Conservation (phyloP, 2,888 invertebrate genomes). For the Pseudolycoriella hygida region DNA sequence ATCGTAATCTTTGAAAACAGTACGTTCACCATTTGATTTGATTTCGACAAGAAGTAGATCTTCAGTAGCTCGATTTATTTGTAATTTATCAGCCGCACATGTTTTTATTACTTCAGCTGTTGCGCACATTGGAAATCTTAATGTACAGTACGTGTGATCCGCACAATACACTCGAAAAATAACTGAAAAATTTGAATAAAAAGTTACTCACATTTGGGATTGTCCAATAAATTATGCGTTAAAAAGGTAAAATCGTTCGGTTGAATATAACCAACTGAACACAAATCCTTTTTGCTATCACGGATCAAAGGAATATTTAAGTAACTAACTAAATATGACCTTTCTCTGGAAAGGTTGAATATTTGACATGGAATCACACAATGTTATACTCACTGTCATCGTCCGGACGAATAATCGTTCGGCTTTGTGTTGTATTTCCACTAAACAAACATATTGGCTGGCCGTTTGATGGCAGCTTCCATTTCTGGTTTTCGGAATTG, state of each 20-base stretch:
- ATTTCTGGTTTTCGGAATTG: slow-evolving; percentile 40
- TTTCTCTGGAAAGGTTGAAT: too few relatives aligned
- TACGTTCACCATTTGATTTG: slow-evolving; percentile 53
- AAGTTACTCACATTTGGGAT: too few relatives aligned
- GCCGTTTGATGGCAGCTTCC: slow-evolving; percentile 51
- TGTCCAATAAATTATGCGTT: too few relatives aligned
- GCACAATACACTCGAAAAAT: slow-evolving; percentile 65
- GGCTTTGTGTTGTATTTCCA: slow-evolving; percentile 33
- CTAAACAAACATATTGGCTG: slow-evolving; percentile 49
- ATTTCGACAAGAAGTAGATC: slow-evolving; percentile 57
- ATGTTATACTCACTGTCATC: slow-evolving; percentile 40
- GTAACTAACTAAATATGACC: too few relatives aligned
- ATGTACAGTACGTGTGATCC: slow-evolving; percentile 64
- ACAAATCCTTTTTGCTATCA: too few relatives aligned
- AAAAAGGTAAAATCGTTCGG: too few relatives aligned
- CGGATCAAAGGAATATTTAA: too few relatives aligned
- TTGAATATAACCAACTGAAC: too few relatives aligned
- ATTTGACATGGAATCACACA: too few relatives aligned
- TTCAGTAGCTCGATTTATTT: slow-evolving; percentile 41
- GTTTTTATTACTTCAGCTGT: slow-evolving; percentile 53
- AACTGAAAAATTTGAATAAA: slow-evolving; percentile 32
- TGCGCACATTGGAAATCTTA: slow-evolving; percentile 52
- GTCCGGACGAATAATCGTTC: slow-evolving; percentile 41
- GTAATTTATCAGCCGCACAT: slow-evolving; percentile 55
- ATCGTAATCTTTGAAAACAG: slow-evolving; percentile 55